These are phyloP conservation scores for Neosilurus hyrtlii DNA, from an alignment of 2,797 vertebrate species.

Conservation along the genomic window DNA sequence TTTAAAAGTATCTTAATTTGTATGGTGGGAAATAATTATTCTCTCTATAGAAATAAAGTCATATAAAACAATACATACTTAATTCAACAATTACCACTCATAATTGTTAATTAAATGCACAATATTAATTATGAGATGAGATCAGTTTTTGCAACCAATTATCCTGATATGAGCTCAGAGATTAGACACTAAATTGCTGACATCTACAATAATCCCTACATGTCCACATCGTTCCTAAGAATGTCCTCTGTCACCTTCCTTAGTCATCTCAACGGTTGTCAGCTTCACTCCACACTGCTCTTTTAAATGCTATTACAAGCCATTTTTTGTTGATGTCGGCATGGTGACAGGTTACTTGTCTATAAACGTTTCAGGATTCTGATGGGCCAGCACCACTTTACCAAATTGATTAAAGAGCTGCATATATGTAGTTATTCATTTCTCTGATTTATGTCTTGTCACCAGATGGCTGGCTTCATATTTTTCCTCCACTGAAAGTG, in stretches of 20 bases:
- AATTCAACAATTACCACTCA: not conserved
- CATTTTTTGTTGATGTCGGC: conserved; percentile 22
- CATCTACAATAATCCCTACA: not conserved
- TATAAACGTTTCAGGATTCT: conserved; percentile 39
- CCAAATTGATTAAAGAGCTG: conserved; percentile 51
- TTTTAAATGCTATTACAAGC: conserved; percentile 19
- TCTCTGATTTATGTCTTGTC: conserved; percentile 51
- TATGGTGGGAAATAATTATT: not conserved
- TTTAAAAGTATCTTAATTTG: not conserved
- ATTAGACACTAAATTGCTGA: no score
- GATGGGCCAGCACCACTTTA: conserved; percentile 40
- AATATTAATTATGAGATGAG: not conserved
- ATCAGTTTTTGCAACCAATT: not conserved
- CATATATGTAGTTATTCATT: conserved; percentile 45
- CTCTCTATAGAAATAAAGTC: not conserved
- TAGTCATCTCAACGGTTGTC: not conserved
- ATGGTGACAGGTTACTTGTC: conserved; percentile 25
- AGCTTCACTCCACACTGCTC: conserved; percentile 20
- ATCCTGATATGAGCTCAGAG: not conserved
- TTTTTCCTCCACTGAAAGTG: conserved; percentile 32
- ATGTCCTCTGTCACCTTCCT: conserved; percentile 1
- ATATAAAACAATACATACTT: not conserved
- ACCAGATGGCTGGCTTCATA: conserved; percentile 25
- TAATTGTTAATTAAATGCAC: not conserved
- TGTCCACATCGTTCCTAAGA: not conserved